These are phyloP conservation scores for Ginglymostoma cirratum DNA, from an alignment of 2,113 vertebrate species.

Conservation along the genomic window DNA sequence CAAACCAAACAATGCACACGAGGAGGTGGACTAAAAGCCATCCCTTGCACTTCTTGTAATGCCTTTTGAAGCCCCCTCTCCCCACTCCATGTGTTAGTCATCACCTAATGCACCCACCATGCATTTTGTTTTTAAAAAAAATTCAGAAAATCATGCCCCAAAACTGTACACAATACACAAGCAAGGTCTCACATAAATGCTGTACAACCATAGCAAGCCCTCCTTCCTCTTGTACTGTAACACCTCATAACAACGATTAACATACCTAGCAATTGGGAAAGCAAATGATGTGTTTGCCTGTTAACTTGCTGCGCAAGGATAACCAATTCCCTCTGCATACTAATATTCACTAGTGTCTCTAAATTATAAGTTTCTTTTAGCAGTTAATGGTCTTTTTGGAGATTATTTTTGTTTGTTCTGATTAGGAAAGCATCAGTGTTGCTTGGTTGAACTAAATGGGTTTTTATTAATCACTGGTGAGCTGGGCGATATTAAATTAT, in stretches of 20 bases:
- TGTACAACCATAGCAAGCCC: not conserved
- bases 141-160: too few relatives aligned
- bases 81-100: not conserved
- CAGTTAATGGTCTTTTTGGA: not conserved
- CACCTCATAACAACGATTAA: not conserved
- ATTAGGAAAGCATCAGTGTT: not conserved
- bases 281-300: not conserved
- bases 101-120: too few relatives aligned
- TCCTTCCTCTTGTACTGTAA: not conserved
- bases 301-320: not conserved
- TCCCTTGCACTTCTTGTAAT: too few relatives aligned
- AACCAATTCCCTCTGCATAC: not conserved
- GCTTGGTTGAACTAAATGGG: not conserved
- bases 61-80: too few relatives aligned
- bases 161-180: not conserved
- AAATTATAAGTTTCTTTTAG: not conserved
- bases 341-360: not conserved
- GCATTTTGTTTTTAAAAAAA: too few relatives aligned
- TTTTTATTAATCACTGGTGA: not conserved
- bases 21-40: too few relatives aligned
- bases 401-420: not conserved
- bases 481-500: not conserved
- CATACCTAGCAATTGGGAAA: too few relatives aligned
- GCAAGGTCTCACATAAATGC: not conserved
- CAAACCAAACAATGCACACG: too few relatives aligned